Conservation (phyloP, 2,888 invertebrate genomes). For the Stomorhina lunata region DNA sequence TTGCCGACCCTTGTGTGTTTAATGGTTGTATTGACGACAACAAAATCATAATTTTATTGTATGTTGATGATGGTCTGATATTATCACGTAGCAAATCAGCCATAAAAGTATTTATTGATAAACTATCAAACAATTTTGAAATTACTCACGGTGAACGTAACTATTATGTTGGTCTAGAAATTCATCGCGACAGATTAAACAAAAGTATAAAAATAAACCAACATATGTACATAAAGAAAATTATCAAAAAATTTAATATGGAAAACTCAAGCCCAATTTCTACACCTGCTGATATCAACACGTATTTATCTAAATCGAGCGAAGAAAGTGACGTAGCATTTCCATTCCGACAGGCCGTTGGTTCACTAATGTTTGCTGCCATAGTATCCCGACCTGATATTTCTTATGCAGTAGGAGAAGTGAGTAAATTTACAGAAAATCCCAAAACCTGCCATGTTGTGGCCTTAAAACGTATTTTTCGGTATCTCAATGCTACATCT, state of each 20-base stretch:
- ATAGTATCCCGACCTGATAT: constrained; percentile 66
- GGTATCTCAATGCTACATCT: constrained; percentile 49
- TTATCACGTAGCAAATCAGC: constrained; percentile 37
- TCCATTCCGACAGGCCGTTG: constrained; percentile 66
- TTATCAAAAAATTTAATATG: constrained; percentile 65
- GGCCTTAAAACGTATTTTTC: constrained; percentile 62
- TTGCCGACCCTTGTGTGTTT: constrained; percentile 71
- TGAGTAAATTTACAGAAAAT: constrained; percentile 34
- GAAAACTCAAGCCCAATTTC: constrained; percentile 49
- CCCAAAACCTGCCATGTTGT: constrained; percentile 42
- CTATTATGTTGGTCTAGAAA: constrained; percentile 56
- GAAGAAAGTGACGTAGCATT: constrained; percentile 18
- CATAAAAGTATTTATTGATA: constrained; percentile 29
- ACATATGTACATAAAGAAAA: constrained; percentile 47
- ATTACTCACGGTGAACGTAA: constrained; percentile 37
- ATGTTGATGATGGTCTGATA: constrained; percentile 71
- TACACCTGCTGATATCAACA: constrained; percentile 57
- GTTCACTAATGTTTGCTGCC: constrained; percentile 65
- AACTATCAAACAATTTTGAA: constrained; percentile 27
- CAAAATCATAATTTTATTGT: constrained; percentile 67
- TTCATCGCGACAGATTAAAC: constrained; percentile 24
- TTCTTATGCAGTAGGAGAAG: constrained; percentile 57
- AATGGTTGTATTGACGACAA: constrained; percentile 36
- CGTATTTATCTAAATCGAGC: constrained; percentile 26
- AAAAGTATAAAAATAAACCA: constrained; percentile 60